Evolutionary conservation across 2,888 invertebrate species (phyloP).

Genomic region (Protonemura montana): DNA sequence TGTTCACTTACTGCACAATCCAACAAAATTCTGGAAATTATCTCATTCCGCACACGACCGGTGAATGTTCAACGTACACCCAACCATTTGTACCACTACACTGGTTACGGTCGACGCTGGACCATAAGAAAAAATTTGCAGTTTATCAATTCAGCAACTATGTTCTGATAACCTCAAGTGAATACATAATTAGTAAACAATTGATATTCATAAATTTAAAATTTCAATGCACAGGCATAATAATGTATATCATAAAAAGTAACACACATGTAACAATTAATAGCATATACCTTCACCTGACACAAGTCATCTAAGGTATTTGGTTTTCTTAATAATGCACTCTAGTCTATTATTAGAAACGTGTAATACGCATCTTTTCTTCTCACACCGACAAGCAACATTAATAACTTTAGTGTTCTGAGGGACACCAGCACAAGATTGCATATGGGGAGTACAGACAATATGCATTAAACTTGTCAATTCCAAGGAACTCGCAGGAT

Average conservation of each 20-base stretch:
- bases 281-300: conserved; percentile 42
- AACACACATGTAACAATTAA: conserved; percentile 35
- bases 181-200: background rate
- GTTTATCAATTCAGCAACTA: background rate
- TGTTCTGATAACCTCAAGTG: background rate
- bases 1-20: too few species aligned
- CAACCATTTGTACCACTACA: too few species aligned
- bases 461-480: background rate
- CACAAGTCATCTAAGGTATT: conserved; percentile 22
- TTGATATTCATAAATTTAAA: background rate
- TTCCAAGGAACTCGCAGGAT: background rate
- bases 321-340: conserved; percentile 14
- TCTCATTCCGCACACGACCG: too few species aligned
- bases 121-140: background rate
- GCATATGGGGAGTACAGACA: background rate
- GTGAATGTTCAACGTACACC: too few species aligned
- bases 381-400: conserved; percentile 26
- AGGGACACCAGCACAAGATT: background rate
- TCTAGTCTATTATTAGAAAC: background rate
- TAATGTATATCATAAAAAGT: background rate
- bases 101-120: background rate
- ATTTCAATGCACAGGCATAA: background rate
- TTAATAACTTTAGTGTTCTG: background rate
- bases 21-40: too few species aligned
- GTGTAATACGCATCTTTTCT: background rate